A percentile compares a stretch with the other conserved stretches of the same genome.
These are phyloP conservation scores for Chromis chromis DNA, from an alignment of 2,797 vertebrate species.

Conservation along the genomic window DNA sequence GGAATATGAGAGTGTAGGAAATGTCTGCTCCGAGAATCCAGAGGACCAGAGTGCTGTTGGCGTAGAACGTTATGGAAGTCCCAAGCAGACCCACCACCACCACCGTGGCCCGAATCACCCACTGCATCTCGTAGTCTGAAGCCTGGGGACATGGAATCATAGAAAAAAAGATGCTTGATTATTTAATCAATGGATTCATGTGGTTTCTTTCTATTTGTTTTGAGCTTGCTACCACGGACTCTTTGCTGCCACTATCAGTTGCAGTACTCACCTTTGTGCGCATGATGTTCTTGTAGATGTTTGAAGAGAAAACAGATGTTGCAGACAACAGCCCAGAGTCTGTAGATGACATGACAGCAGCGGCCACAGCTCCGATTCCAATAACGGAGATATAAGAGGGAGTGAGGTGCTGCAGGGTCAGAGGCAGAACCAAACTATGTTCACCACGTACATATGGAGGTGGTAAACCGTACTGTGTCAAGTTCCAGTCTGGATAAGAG, in stretches of 20 bases:
- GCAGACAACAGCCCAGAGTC: constrained; percentile 76
- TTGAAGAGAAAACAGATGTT: constrained; percentile 73
- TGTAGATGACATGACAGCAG: constrained; percentile 75
- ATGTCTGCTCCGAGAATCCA: constrained; percentile 84
- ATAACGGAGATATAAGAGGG: constrained; percentile 60
- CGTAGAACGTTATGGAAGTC: constrained; percentile 75
- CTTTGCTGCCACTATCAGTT: too few relatives aligned
- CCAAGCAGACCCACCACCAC: constrained; percentile 74
- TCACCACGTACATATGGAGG: constrained; percentile 45
- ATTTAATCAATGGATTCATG: neutral
- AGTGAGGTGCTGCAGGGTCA: constrained; percentile 62
- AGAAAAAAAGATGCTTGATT: neutral
- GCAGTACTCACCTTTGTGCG: constrained; percentile 32
- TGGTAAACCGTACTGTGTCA: constrained; percentile 53
- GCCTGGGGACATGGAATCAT: constrained; percentile 66
- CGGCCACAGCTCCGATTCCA: constrained; percentile 69
- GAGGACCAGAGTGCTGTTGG: constrained; percentile 74
- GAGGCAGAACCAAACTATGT: constrained; percentile 53
- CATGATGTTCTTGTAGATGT: constrained; percentile 73
- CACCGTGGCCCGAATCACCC: constrained; percentile 79
- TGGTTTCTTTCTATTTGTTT: too few relatives aligned
- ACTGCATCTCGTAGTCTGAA: constrained; percentile 79
- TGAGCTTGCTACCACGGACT: neutral
- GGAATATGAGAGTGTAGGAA: constrained; percentile 82
- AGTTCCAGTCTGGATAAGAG: constrained; percentile 67